Evolutionary conservation across 1,140 invertebrate species (phyloP), one percentile per base, ranked within the genome.

Genomic region (Hylaeus volcanicus): DNA sequence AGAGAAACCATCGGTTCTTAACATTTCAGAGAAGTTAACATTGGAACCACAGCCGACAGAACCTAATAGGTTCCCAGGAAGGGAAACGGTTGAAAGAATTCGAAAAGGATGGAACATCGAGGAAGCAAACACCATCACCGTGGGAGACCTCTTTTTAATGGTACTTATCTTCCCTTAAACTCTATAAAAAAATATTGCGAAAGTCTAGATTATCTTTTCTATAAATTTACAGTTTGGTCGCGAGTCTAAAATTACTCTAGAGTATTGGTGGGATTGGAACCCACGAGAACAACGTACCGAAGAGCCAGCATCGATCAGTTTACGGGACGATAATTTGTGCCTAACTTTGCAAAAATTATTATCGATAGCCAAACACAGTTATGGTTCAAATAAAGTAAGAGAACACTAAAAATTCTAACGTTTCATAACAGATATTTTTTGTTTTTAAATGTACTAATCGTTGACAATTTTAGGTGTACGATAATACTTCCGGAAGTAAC

Each of bases 121-220:
- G 12, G 96, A 96, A 90, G 95, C 96, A 6, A 96, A 96, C 26
- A 96, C 96, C 48, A 94, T 98, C 51, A 98, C 97, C 51, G 94
- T 98, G 63, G 98, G 97, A 0, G 97, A 99, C 93, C 91, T 98
- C n/a, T 98, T 98, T 94, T 93, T 98, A 79, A 98, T 98, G 95
- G 96, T 96, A 90, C 91, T 86, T 66, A 69, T 76, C 74, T 69
- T 53, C 51, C 6, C 60, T 2, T 0, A 51, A 26, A 48, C n/a
- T 37, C 8, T 26, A 51, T 45, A 51, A 0, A 56, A 56, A 60
- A 82, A 45, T 48, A 12, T 39, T n/a, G 48, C 43, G 26, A 55
- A 58, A 64, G 11, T 43, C 5, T 1, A 8, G 55, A 5, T 5
- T 60, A 0, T 9, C 1, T 15, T 6, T 3, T 3, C 60, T 64